A percentile compares a stretch with the other conserved stretches of the same genome.
These are phyloP conservation scores for Melinaea marsaeus DNA, from an alignment of 2,888 invertebrate species.

Conservation along the genomic window DNA sequence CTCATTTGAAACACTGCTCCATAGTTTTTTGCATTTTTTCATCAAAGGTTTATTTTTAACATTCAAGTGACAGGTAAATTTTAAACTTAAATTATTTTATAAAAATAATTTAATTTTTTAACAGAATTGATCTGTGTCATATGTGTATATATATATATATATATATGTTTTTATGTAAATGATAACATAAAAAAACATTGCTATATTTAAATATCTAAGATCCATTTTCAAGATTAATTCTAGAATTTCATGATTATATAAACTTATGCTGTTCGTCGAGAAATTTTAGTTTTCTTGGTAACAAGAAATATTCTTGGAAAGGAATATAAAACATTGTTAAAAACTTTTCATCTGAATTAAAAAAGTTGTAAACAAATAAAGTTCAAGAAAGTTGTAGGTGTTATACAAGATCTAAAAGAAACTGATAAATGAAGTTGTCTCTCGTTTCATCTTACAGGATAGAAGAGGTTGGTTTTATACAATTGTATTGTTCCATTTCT, in stretches of 20 bases:
- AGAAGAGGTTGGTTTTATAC: too few species aligned
- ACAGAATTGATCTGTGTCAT: too few species aligned
- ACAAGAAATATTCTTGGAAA: conserved; percentile 14
- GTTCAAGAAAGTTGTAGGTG: conserved; percentile 5
- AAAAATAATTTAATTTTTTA: too few species aligned
- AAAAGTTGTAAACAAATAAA: not conserved
- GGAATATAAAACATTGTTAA: conserved; percentile 10
- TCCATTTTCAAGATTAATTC: not conserved
- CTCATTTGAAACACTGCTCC: too few species aligned
- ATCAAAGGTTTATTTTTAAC: too few species aligned
- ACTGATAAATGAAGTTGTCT: not conserved
- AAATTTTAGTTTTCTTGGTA: conserved; percentile 11
- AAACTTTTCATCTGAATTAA: conserved; percentile 5
- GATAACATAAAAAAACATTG: too few species aligned
- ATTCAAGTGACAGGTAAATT: too few species aligned
- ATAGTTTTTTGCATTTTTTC: too few species aligned
- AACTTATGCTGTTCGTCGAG: not conserved
- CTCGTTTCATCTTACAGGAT: not conserved
- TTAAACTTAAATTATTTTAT: too few species aligned
- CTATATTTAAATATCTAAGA: not conserved
- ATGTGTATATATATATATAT: too few species aligned
- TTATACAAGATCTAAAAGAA: not conserved
- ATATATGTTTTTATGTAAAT: too few species aligned
- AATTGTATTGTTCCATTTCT: too few species aligned
- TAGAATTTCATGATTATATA: not conserved